A percentile compares a stretch with the other conserved stretches of the same genome.
These are phyloP conservation scores for Arvicanthis niloticus DNA, from an alignment of 2,113 vertebrate genomes.

Conservation along the genomic window DNA sequence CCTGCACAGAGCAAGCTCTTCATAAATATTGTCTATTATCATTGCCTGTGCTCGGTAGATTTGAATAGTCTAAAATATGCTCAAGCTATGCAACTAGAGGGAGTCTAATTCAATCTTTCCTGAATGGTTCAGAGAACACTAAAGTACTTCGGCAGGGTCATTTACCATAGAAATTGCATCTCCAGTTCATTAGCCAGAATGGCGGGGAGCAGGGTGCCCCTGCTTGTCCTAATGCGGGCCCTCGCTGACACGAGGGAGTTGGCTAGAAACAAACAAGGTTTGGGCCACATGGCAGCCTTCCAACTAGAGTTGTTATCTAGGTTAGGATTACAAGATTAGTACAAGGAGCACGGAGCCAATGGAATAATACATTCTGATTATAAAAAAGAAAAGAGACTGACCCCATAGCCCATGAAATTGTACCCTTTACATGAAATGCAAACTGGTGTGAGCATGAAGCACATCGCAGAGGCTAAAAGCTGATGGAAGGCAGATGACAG, in stretches of 20 bases:
- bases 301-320: slow-evolving; percentile 29
- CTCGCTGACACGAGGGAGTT: background rate
- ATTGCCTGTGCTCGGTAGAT: slow-evolving; percentile 21
- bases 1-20: background rate
- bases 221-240: background rate
- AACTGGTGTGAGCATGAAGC: slow-evolving; percentile 46
- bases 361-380: slow-evolving; percentile 55
- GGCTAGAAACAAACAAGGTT: slow-evolving; percentile 35
- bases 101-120: slow-evolving; percentile 59
- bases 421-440: slow-evolving; percentile 37
- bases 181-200: slow-evolving; percentile 69
- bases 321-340: slow-evolving; percentile 66
- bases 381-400: background rate
- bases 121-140: slow-evolving; percentile 61
- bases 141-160: slow-evolving; percentile 45
- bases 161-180: slow-evolving; percentile 45
- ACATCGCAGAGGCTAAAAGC: slow-evolving; percentile 53
- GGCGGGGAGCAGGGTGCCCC: slow-evolving; percentile 35
- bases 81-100: slow-evolving; percentile 11
- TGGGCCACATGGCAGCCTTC: slow-evolving; percentile 42
- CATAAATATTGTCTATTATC: slow-evolving; percentile 19
- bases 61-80: slow-evolving; percentile 58
- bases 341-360: slow-evolving; percentile 2
- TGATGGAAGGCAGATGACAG: slow-evolving; percentile 56
- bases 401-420: background rate